Evolutionary conservation across 2,888 invertebrate species (phyloP).

Genomic region (Protophormia terraenovae): DNA sequence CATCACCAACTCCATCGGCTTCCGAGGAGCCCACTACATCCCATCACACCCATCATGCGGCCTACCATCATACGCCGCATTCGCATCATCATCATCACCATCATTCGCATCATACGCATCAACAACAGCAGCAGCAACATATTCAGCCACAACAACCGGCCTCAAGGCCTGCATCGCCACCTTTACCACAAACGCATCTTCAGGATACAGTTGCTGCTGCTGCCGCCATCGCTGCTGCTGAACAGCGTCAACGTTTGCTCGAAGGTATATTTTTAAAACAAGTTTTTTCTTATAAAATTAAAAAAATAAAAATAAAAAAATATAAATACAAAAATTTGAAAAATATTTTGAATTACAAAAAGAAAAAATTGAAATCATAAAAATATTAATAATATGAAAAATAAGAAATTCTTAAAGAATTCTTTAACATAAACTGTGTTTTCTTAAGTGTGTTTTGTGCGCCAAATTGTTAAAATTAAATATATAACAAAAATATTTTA

Average conservation of each 20-base stretch:
- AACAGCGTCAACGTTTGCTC: constrained; percentile 81
- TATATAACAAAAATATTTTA: constrained; percentile 35
- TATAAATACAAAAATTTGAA: constrained; percentile 48
- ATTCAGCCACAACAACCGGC: constrained; percentile 69
- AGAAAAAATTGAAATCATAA: constrained; percentile 69
- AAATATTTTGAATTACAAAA: constrained; percentile 45
- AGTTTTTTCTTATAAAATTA: constrained; percentile 53
- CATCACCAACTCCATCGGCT: constrained; percentile 77
- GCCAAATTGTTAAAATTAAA: constrained; percentile 43
- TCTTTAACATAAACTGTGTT: constrained; percentile 58
- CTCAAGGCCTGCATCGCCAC: constrained; percentile 69
- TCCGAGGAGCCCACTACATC: constrained; percentile 74
- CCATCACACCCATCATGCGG: constrained; percentile 69
- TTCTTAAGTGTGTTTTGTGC: constrained; percentile 67
- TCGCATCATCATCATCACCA: constrained; percentile 70
- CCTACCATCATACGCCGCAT: constrained; percentile 69
- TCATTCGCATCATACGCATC: constrained; percentile 69
- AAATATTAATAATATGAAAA: constrained; percentile 66
- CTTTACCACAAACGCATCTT: constrained; percentile 69
- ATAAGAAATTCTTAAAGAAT: constrained; percentile 50
- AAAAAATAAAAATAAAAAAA: constrained; percentile 70
- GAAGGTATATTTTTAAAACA: constrained; percentile 80
- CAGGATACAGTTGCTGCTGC: constrained; percentile 75
- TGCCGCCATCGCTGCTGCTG: constrained; percentile 76
- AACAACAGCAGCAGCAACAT: constrained; percentile 72